A percentile compares a stretch with the other conserved stretches of the same genome.
phyloP scores from a whole-genome alignment of 2,113 vertebrate genomes.

The Crotalus helleri region DNA sequence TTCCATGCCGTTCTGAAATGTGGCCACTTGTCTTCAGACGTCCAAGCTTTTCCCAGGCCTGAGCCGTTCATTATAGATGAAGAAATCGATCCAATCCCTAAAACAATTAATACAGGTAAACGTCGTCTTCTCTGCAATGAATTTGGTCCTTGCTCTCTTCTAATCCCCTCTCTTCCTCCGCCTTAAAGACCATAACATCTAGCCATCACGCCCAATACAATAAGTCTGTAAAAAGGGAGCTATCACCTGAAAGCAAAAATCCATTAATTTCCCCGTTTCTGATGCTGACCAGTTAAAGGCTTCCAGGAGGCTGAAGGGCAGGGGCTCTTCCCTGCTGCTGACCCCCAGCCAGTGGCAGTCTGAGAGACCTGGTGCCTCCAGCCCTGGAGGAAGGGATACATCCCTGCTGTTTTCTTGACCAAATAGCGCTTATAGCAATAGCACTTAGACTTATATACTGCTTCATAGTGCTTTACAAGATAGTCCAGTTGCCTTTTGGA shows the following conservation, averaged over 20 bases:
- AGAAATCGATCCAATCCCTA: slow-evolving; percentile 90
- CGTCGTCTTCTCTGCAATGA: background rate
- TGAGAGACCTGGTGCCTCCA: background rate
- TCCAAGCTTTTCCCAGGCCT: slow-evolving; percentile 96
- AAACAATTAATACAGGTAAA: slow-evolving; percentile 88
- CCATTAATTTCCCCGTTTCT: background rate
- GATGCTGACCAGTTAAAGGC: background rate
- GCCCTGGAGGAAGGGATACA: background rate
- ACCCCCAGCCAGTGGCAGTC: no score
- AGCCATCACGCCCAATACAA: accelerated
- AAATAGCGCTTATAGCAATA: background rate
- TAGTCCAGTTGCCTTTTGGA: no score
- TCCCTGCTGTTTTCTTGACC: background rate
- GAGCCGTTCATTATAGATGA: slow-evolving; percentile 91
- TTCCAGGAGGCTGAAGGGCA: background rate
- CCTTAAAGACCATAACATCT: background rate
- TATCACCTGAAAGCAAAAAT: no score
- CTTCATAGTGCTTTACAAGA: no score
- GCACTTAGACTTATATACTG: no score
- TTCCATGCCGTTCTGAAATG: slow-evolving; percentile 95
- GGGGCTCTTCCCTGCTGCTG: background rate
- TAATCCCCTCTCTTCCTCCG: background rate
- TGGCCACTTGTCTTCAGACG: slow-evolving; percentile 91
- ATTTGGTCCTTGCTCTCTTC: background rate
- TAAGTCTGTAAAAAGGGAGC: background rate